A percentile compares a stretch with the other conserved stretches of the same genome.
Evolutionary conservation across 1,140 invertebrate genomes (phyloP).

Genomic region (Drosophila paulistorum): DNA sequence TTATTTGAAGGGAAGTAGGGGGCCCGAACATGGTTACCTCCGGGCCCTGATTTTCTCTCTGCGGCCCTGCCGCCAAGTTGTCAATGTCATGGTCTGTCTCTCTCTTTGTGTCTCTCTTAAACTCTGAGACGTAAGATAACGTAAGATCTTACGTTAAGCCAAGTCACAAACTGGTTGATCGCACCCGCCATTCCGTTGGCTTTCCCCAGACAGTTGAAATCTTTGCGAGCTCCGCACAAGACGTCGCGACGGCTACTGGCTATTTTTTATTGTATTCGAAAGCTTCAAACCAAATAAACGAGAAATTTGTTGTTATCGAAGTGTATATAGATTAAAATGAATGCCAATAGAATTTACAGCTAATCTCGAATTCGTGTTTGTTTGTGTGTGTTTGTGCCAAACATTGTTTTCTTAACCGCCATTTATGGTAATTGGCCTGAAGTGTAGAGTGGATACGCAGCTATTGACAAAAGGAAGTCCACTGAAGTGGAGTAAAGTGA

Average conservation of each 20-base stretch:
- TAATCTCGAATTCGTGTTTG: constrained; percentile 34
- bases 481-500: constrained; percentile 33
- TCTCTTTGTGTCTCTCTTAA: constrained; percentile 26
- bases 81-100: constrained; percentile 27
- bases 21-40: too few species aligned
- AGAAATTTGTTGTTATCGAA: background rate
- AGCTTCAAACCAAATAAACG: constrained; percentile 28
- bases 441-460: constrained; percentile 52
- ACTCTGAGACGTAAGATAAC: constrained; percentile 36
- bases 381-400: constrained; percentile 13
- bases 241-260: constrained; percentile 39
- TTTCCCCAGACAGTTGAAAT: constrained; percentile 73
- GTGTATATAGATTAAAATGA: constrained; percentile 29
- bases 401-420: constrained; percentile 23
- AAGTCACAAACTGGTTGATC: constrained; percentile 69
- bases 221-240: constrained; percentile 59
- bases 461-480: constrained; percentile 67
- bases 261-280: constrained; percentile 20
- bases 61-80: background rate
- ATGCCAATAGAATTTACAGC: constrained; percentile 39
- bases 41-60: too few species aligned
- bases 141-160: constrained; percentile 58
- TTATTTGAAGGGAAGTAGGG: too few species aligned
- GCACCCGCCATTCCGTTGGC: constrained; percentile 66
- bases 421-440: constrained; percentile 28